Conservation (phyloP, 2,797 vertebrate genomes). For the Macropodus opercularis region DNA sequence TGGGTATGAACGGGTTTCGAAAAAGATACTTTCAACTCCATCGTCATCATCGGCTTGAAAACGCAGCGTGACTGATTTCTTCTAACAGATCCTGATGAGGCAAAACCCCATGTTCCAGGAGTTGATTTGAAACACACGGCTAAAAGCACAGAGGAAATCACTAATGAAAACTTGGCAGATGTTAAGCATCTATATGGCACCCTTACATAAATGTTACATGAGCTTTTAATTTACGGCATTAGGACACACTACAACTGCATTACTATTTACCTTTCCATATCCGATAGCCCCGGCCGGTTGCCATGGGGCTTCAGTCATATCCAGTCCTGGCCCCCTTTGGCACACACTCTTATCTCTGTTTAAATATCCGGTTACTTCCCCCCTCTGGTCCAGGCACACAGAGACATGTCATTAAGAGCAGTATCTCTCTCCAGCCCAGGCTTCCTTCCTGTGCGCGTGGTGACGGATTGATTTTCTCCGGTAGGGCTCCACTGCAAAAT, state of each 20-base stretch:
- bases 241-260: conserved; percentile 74
- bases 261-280: conserved; percentile 82
- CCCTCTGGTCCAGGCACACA: conserved; percentile 76
- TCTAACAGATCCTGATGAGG: conserved; percentile 53
- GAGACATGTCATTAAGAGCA: conserved; percentile 80
- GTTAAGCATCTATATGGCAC: conserved; percentile 54
- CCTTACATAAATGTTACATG: conserved; percentile 68
- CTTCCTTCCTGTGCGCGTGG: conserved; percentile 80
- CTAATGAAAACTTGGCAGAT: conserved; percentile 70
- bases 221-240: conserved; percentile 78
- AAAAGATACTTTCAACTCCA: conserved; percentile 30
- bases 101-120: conserved; percentile 57
- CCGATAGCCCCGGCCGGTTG: conserved; percentile 72
- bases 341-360: conserved; percentile 84
- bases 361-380: conserved; percentile 83
- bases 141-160: conserved; percentile 62
- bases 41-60: conserved; percentile 34
- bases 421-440: conserved; percentile 71
- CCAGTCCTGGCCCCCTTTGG: conserved; percentile 78
- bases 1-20: conserved; percentile 10
- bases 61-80: conserved; percentile 58
- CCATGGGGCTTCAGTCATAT: conserved; percentile 76
- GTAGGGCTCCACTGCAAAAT: conserved; percentile 72
- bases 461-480: conserved; percentile 80
- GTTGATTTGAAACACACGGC: conserved; percentile 59